Evolutionary conservation across 2,113 vertebrate species (phyloP), one percentile per base, ranked within the genome.

Genomic region (Lophura nycthemera): DNA sequence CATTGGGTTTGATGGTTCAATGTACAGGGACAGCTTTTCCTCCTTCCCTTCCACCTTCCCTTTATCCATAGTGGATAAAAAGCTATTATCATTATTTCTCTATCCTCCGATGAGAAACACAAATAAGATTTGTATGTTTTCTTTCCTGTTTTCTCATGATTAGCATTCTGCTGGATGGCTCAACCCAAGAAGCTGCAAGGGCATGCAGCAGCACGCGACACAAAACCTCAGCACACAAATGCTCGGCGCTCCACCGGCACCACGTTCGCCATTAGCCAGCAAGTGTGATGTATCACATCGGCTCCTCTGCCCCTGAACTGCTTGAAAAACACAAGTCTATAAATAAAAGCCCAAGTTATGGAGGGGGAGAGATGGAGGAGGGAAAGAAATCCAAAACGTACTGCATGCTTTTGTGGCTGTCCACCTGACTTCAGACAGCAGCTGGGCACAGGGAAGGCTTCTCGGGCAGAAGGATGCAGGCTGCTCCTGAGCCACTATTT

Each of bases 191-290:
- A 38, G 10, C 24, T 25, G 50, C 52, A 74, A 47, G 75, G 64
- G 27, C 65, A 4, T 5, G 10, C 3, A 70, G 52, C 36, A 21
- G n/a, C 17, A 4, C 40, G 17, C 34, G 4, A 6, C 0, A 3
- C 0, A 1, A 43, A 32, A 38, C 47, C 38, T 30, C 0, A 6
- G 7, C 80, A 9, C 8, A 4, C 5, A 11, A 17, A 24, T 14
- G 8, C 73, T 67, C 0, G 0, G 52, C 57, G 3, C 21, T 19
- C 69, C 5, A 69, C 47, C 27, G 57, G 32, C 47, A 42, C 38
- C 18, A 0, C 11, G 1, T 42, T 50, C 50, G 32, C 11, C 47
- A 54, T 18, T 0, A 22, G 60, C 64, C n/a, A 74, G 27, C 2
- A 0, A 60, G 56, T 47, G 71, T 6, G 1, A 4, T 78, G 20